phyloP scores from a whole-genome alignment of 1,140 invertebrate species.

The Aethina tumida region DNA sequence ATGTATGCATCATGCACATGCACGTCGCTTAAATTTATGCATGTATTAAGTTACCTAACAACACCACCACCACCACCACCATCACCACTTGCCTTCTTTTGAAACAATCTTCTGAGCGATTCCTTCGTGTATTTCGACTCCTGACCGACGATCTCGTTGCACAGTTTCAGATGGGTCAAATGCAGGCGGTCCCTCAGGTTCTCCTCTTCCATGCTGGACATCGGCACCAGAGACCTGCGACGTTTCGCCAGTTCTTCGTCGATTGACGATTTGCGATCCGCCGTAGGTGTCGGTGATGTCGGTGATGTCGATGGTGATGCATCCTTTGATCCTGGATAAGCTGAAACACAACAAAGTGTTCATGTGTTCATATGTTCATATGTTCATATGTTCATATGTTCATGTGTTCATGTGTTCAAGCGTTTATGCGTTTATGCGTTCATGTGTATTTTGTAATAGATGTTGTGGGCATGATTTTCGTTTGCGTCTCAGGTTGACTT shows the following conservation, averaged over 20 bases:
- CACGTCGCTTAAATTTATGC: no score
- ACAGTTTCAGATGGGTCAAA: conserved; percentile 46
- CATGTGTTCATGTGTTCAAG: no score
- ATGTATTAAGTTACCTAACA: no score
- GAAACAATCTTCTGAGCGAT: conserved; percentile 49
- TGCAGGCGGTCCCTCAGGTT: conserved; percentile 47
- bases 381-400: no score
- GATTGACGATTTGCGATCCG: conserved; percentile 7
- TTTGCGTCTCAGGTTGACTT: no score
- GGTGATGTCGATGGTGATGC: not conserved
- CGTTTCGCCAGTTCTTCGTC: conserved; percentile 23
- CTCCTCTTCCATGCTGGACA: conserved; percentile 58
- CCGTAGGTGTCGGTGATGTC: not conserved
- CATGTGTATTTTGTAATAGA: no score
- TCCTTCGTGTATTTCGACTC: conserved; percentile 49
- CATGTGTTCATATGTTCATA: no score
- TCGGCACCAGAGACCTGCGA: conserved; percentile 30
- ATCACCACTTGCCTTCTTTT: conserved; percentile 53
- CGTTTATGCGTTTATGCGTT: no score
- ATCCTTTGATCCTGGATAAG: not conserved
- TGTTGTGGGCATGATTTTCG: no score
- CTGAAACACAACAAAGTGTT: no score
- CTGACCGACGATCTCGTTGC: conserved; percentile 49
- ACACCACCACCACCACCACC: no score
- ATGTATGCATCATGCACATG: no score